Base-by-base conservation (phyloP, 2,797 vertebrate genomes). In the Hippoglossus hippoglossus region DNA sequence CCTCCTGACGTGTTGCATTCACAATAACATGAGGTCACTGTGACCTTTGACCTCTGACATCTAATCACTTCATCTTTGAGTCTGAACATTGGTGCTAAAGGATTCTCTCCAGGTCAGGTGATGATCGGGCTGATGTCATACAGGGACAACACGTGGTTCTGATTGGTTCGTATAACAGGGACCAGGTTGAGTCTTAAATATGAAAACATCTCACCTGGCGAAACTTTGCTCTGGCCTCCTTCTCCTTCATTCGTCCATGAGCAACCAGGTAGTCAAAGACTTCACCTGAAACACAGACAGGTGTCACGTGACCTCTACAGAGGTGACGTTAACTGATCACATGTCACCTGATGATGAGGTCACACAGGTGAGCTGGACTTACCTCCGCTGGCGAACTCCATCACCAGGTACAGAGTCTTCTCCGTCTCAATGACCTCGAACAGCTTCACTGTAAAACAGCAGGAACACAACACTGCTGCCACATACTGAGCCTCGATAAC, bases 241-340 rank as follows among this genome's bases (percentile, higher is more conserved):
- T 97, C 75, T 98, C 97, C 91, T 98, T 98, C 97, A 98, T 98
- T 84, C 97, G 96, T 91, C 97, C 97, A 68, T 98, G 97, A 87
- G 97, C 96, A 82, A 98, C 97, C 88, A 98, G 93, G 93, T 98
- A 98, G 92, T 98, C 97, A 92, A 97, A 98, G 31, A 98, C 96
- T 83, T 98, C 97, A 62, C 97, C 97, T 89, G 73, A 49, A 15
- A 52, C 25, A 49, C 3, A 67, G 52, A 51, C 47, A 53, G 63
- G 28, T 39, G 36, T 46, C 44, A 46, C 18, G 44, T 46, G 44
- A 44, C 16, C 41, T 18, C 12, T 13, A 44, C 41, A 44, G 31
- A 9, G 31, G 1, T 31, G 31, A 36, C 34, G 12, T 39, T 13
- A 39, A 3, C 36, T 39, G 36, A 13, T 39, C 36, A 39, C 36